Evolutionary conservation across 2,113 vertebrate genomes (phyloP).

Genomic region (Pantherophis guttatus): DNA sequence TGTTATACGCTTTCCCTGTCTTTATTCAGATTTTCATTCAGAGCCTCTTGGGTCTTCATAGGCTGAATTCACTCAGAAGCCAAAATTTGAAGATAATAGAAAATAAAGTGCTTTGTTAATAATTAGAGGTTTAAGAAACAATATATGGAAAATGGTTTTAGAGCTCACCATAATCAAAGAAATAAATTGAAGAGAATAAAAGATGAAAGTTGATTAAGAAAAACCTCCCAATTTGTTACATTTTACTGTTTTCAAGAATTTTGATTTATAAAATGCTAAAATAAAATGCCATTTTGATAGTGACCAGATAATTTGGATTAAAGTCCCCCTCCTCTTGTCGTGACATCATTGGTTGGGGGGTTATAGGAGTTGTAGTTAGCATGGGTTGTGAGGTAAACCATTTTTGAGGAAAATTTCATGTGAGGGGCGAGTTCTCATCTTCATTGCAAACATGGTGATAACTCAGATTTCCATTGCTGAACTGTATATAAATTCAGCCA

Average conservation of each 20-base stretch:
- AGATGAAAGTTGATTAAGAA: not conserved
- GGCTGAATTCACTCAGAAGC: conserved; percentile 65
- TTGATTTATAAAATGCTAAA: not conserved
- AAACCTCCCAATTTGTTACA: not conserved
- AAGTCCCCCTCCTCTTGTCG: not conserved
- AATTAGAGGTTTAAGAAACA: conserved; percentile 61
- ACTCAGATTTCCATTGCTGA: not conserved
- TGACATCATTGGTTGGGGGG: not conserved
- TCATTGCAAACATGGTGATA: not conserved
- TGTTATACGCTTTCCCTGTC: fast-evolving
- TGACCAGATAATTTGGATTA: not conserved
- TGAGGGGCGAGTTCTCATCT: not conserved
- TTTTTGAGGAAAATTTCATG: not conserved
- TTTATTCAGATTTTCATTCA: conserved; percentile 35
- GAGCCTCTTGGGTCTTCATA: conserved; percentile 57
- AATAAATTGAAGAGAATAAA: not conserved
- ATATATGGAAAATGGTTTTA: fast-evolving
- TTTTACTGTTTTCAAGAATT: not conserved
- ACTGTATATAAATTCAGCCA: not conserved
- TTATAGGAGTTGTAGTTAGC: not conserved
- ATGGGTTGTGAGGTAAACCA: not conserved
- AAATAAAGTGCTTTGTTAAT: conserved; percentile 83
- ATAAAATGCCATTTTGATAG: not conserved
- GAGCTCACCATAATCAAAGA: conserved; percentile 2
- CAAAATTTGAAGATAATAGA: conserved; percentile 71